Conservation (phyloP, 2,888 invertebrate species). For the Fissipunctia ypsillon region DNA sequence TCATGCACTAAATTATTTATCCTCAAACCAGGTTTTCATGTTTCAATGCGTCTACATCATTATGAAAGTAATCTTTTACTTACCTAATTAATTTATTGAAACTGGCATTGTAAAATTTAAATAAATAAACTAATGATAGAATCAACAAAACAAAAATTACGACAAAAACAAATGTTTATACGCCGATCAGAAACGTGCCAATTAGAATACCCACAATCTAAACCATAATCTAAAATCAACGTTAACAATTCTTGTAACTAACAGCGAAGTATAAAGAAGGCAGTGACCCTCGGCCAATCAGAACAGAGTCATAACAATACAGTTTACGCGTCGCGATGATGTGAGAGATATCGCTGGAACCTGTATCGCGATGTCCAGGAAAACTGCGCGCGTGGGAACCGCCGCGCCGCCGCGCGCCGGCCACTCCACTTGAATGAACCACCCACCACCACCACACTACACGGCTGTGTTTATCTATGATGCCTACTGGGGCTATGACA, state of each 20-base stretch:
- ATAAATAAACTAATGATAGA: not conserved
- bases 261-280: constrained; percentile 36
- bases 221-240: not conserved
- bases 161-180: too few species aligned
- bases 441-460: constrained; percentile 60
- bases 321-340: constrained; percentile 44
- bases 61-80: not conserved
- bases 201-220: constrained; percentile 6
- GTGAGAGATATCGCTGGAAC: constrained; percentile 42
- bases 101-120: not conserved
- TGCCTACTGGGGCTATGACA: constrained; percentile 4
- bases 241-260: constrained; percentile 4
- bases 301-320: constrained; percentile 58
- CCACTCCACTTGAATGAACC: constrained; percentile 66
- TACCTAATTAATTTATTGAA: not conserved
- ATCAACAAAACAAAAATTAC: not conserved
- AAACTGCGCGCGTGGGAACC: constrained; percentile 63
- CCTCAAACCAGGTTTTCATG: not conserved
- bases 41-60: not conserved
- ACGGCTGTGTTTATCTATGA: not conserved
- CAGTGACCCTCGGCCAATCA: constrained; percentile 55
- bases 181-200: not conserved
- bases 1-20: not conserved
- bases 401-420: too few species aligned
- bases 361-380: constrained; percentile 57